Evolutionary conservation across 2,888 invertebrate genomes (phyloP).

Genomic region (Caenorhabditis sinica): DNA sequence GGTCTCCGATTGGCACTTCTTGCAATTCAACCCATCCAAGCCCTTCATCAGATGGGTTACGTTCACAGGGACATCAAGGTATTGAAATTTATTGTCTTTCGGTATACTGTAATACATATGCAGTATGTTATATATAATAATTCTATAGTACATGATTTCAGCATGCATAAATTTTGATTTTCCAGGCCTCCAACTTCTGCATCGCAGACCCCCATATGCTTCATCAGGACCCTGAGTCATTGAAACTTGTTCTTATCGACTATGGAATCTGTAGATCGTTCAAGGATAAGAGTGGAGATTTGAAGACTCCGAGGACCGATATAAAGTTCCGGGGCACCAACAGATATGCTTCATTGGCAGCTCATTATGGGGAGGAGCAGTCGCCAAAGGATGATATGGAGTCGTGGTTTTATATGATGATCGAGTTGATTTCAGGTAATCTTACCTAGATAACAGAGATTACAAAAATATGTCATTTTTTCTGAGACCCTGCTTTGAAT

Average conservation of each 20-base stretch:
- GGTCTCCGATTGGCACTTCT: constrained; percentile 77
- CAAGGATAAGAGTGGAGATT: constrained; percentile 73
- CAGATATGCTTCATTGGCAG: constrained; percentile 81
- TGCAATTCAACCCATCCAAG: constrained; percentile 77
- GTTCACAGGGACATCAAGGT: constrained; percentile 80
- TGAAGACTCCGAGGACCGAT: constrained; percentile 70
- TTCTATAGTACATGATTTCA: no score
- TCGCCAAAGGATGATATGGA: constrained; percentile 82
- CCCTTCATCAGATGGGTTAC: constrained; percentile 79
- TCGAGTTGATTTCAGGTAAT: constrained; percentile 77
- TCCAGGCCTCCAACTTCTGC: constrained; percentile 79
- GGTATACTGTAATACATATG: no score
- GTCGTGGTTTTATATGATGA: constrained; percentile 81
- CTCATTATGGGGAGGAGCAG: constrained; percentile 80
- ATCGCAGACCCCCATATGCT: constrained; percentile 55
- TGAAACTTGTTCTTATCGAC: constrained; percentile 78
- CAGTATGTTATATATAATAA: no score
- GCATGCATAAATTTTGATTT: no score
- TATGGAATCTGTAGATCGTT: constrained; percentile 81
- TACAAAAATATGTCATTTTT: background rate
- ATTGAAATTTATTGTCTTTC: constrained; percentile 13
- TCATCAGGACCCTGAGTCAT: constrained; percentile 53
- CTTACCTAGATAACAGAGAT: background rate
- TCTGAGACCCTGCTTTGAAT: background rate
- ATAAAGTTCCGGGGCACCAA: constrained; percentile 78